A percentile compares a stretch with the other conserved stretches of the same genome.
These are phyloP conservation scores for Ectropis grisescens DNA, from an alignment of 1,140 invertebrate genomes.

Conservation along the genomic window DNA sequence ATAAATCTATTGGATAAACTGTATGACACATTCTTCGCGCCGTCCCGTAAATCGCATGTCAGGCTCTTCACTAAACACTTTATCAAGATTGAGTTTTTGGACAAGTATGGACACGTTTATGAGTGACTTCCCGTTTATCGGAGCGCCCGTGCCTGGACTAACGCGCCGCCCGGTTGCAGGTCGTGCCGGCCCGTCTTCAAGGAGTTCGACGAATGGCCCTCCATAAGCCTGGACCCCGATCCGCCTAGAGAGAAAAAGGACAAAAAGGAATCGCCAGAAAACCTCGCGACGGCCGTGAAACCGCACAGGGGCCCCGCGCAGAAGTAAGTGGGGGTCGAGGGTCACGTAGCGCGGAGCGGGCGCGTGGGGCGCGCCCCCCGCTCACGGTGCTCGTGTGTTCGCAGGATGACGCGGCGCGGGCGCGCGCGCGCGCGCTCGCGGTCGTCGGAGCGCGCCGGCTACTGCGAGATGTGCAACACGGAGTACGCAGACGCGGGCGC, in stretches of 20 bases:
- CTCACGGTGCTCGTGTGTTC: too few relatives aligned
- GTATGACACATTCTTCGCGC: slow-evolving; percentile 63
- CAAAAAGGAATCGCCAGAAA: slow-evolving; percentile 31
- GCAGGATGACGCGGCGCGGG: slow-evolving; percentile 69
- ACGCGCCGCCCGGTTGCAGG: too few relatives aligned
- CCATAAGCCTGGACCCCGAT: slow-evolving; percentile 53
- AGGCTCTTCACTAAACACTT: slow-evolving; percentile 61
- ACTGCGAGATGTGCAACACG: slow-evolving; percentile 82
- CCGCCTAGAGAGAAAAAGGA: slow-evolving; percentile 50
- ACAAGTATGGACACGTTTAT: slow-evolving; percentile 18
- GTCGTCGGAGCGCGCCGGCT: too few relatives aligned
- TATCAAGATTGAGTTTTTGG: slow-evolving; percentile 68
- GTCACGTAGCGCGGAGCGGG: too few relatives aligned
- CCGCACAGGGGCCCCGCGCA: slow-evolving; percentile 9
- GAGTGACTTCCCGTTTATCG: slow-evolving; percentile 2
- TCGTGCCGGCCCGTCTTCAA: slow-evolving; percentile 55
- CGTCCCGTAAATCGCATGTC: slow-evolving; percentile 53
- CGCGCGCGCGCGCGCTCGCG: too few relatives aligned
- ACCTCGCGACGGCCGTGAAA: slow-evolving; percentile 11
- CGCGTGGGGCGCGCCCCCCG: too few relatives aligned
- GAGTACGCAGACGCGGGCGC: slow-evolving; percentile 77
- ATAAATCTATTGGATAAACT: slow-evolving; percentile 67
- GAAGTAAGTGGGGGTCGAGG: slow-evolving; percentile 42
- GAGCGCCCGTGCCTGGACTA: background rate
- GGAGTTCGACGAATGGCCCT: slow-evolving; percentile 62